phyloP scores from a whole-genome alignment of 2,113 vertebrate species.

The Osmerus mordax region DNA sequence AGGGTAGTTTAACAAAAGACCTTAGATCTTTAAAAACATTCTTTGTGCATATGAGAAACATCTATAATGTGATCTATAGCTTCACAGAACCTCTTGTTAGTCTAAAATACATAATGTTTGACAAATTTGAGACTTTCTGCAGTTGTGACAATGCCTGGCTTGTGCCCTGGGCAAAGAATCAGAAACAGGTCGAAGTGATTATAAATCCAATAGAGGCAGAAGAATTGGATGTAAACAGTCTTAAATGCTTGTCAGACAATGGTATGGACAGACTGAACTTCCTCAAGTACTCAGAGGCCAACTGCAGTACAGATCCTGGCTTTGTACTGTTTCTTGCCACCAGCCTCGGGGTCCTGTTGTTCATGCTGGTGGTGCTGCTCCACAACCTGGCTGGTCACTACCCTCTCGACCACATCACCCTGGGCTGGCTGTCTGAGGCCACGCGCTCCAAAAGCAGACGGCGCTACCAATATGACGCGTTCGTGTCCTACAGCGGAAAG shows the following conservation, averaged over 20 bases:
- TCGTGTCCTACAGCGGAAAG: conserved; percentile 65
- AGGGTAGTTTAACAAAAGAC: conserved; percentile 4
- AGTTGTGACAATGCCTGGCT: conserved; percentile 15
- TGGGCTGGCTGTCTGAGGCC: conserved; percentile 3
- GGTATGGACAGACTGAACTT: background rate
- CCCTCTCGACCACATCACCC: background rate
- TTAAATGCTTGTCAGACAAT: background rate
- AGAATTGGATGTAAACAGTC: no score
- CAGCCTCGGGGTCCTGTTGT: background rate
- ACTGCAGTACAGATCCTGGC: conserved; percentile 1
- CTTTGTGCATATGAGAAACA: background rate
- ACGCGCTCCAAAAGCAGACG: background rate
- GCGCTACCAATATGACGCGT: conserved; percentile 53
- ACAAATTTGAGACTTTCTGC: background rate
- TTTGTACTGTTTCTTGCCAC: background rate
- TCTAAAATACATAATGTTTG: background rate
- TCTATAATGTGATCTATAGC: background rate
- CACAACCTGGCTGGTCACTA: background rate
- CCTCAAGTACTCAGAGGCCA: background rate
- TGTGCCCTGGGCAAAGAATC: background rate
- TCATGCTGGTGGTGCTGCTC: background rate
- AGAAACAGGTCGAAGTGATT: background rate
- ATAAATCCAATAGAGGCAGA: no score
- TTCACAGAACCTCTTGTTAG: background rate
- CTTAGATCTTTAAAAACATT: conserved; percentile 2